Evolutionary conservation across 2,888 invertebrate genomes (phyloP).

Genomic region (Caenorhabditis plicata): DNA sequence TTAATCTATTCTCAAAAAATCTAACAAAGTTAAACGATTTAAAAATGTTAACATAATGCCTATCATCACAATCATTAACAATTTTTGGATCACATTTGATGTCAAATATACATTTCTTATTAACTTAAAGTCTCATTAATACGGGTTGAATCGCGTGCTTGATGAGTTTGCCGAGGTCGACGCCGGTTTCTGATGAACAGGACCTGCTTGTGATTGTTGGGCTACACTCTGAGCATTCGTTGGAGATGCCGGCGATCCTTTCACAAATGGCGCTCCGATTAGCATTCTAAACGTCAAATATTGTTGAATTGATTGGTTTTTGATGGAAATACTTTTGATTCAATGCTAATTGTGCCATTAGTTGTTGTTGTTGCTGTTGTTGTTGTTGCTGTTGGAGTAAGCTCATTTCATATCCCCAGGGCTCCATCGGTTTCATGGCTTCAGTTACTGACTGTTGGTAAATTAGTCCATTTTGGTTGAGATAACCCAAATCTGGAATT

Average conservation of each 20-base stretch:
- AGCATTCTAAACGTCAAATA: constrained; percentile 38
- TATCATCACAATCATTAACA: too few relatives aligned
- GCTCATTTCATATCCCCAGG: too few relatives aligned
- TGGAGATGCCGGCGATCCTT: constrained; percentile 27
- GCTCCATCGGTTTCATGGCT: too few relatives aligned
- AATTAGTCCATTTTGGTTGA: constrained; percentile 29
- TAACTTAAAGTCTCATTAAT: too few relatives aligned
- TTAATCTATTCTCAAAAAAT: too few relatives aligned
- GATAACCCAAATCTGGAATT: too few relatives aligned
- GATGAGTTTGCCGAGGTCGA: neutral
- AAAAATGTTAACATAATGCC: too few relatives aligned
- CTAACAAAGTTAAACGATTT: too few relatives aligned
- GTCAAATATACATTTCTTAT: too few relatives aligned
- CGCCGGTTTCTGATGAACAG: constrained; percentile 1
- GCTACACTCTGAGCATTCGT: constrained; percentile 3
- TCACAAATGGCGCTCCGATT: constrained; percentile 43
- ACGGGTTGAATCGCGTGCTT: constrained; percentile 27
- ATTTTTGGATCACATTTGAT: too few relatives aligned
- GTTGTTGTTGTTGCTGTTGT: constrained; percentile 25
- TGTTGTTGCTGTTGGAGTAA: constrained; percentile 16
- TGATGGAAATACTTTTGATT: constrained; percentile 25
- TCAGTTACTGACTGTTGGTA: too few relatives aligned
- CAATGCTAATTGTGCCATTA: constrained; percentile 21
- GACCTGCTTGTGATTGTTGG: neutral
- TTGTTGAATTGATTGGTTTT: too few relatives aligned